Evolutionary conservation across 2,797 vertebrate genomes (phyloP).

Genomic region (Tarsius wallacei): DNA sequence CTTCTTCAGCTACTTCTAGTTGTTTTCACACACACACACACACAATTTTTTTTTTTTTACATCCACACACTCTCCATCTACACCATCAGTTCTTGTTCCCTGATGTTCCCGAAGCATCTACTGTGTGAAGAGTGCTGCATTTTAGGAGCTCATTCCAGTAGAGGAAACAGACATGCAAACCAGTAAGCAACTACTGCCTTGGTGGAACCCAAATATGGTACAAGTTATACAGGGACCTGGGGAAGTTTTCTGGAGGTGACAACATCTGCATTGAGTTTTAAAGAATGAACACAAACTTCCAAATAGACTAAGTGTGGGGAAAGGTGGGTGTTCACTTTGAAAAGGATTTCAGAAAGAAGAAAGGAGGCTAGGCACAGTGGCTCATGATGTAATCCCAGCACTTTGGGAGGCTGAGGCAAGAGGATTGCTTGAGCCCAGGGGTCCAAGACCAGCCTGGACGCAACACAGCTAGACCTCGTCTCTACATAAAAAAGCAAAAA

Average conservation of each 20-base stretch:
- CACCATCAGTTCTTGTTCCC: not conserved
- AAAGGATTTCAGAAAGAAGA: not conserved
- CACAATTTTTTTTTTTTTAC: not conserved
- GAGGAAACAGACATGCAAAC: not conserved
- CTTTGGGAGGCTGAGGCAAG: no score
- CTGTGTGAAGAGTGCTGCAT: not conserved
- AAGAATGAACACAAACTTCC: constrained; percentile 6
- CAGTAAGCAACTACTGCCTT: not conserved
- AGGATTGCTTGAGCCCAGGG: no score
- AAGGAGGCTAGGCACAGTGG: not conserved
- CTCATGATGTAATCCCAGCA: no score
- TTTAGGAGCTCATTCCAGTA: not conserved
- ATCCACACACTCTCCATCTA: accelerated
- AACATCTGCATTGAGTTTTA: not conserved
- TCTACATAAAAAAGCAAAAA: no score
- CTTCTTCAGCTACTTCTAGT: not conserved
- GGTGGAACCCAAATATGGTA: not conserved
- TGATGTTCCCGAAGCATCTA: not conserved
- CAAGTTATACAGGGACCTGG: not conserved
- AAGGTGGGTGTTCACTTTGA: not conserved
- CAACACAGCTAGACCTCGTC: no score
- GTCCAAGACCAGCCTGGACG: no score
- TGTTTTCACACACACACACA: not conserved
- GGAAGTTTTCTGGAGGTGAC: not conserved
- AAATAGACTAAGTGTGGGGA: not conserved